These are phyloP conservation scores for Tachysurus fulvidraco DNA, from an alignment of 2,113 vertebrate species.

Conservation along the genomic window DNA sequence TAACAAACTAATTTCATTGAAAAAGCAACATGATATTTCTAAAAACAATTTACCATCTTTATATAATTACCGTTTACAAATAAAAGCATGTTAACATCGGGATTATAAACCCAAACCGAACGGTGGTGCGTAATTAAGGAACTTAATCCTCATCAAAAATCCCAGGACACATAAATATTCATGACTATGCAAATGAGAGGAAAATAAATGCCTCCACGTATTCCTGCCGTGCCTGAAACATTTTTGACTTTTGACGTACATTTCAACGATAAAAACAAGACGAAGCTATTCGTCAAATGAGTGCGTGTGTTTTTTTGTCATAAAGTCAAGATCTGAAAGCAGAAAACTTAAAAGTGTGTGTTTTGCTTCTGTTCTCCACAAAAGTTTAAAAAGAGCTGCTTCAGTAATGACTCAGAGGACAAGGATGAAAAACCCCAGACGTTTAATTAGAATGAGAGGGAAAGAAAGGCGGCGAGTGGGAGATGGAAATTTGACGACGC, in stretches of 20 bases:
- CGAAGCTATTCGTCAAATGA: neutral
- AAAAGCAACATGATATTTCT: no score
- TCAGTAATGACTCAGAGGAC: constrained; percentile 45
- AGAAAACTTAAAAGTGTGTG: neutral
- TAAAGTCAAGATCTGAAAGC: neutral
- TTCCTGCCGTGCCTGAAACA: neutral
- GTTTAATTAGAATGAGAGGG: constrained; percentile 57
- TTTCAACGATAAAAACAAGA: neutral
- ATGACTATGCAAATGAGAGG: neutral
- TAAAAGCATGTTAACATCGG: neutral
- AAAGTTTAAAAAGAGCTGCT: constrained; percentile 31
- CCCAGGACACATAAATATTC: neutral
- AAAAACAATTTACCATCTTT: neutral
- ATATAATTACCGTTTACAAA: neutral
- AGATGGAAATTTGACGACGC: constrained; percentile 43
- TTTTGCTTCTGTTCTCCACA: neutral
- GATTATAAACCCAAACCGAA: neutral
- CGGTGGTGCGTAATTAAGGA: neutral
- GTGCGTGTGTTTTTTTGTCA: neutral
- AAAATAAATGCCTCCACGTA: neutral
- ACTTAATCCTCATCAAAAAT: neutral
- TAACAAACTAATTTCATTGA: no score
- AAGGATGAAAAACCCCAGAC: constrained; percentile 40
- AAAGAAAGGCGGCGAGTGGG: constrained; percentile 23
- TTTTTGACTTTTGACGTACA: neutral